Conservation (phyloP, 2,113 vertebrate species). For the Rhadina sibilatrix region DNA sequence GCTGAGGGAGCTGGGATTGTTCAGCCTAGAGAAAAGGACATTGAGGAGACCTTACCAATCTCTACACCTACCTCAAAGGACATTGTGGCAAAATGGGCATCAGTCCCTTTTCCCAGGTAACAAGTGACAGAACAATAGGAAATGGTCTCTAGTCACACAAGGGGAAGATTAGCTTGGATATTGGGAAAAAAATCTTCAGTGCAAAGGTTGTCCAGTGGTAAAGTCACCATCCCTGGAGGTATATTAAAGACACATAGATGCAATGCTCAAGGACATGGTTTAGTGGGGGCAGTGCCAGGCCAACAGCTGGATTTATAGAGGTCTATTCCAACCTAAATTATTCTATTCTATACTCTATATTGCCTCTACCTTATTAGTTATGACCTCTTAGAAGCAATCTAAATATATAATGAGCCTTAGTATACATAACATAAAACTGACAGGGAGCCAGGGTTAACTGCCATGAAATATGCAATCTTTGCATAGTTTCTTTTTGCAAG, state of each 20-base stretch:
- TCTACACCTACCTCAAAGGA: background rate
- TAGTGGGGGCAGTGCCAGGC: background rate
- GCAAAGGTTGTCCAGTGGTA: background rate
- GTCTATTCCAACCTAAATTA: background rate
- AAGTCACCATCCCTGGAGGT: background rate
- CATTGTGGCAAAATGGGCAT: fast-evolving
- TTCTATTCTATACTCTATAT: background rate
- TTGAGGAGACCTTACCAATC: background rate
- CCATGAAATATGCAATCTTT: background rate
- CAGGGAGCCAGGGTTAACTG: background rate
- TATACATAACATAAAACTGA: background rate
- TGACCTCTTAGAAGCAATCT: background rate
- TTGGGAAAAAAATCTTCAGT: background rate
- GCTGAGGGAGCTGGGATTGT: background rate
- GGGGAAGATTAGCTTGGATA: background rate
- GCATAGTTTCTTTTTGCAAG: background rate
- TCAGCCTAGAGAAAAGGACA: background rate
- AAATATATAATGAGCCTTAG: background rate
- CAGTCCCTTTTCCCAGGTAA: background rate
- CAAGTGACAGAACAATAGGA: background rate
- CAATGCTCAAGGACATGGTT: background rate
- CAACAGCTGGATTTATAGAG: background rate
- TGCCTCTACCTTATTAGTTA: background rate
- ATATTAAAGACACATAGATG: background rate
- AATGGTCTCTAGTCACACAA: background rate